phyloP scores from a whole-genome alignment of 2,113 vertebrate species.

The Falcunculus frontatus region DNA sequence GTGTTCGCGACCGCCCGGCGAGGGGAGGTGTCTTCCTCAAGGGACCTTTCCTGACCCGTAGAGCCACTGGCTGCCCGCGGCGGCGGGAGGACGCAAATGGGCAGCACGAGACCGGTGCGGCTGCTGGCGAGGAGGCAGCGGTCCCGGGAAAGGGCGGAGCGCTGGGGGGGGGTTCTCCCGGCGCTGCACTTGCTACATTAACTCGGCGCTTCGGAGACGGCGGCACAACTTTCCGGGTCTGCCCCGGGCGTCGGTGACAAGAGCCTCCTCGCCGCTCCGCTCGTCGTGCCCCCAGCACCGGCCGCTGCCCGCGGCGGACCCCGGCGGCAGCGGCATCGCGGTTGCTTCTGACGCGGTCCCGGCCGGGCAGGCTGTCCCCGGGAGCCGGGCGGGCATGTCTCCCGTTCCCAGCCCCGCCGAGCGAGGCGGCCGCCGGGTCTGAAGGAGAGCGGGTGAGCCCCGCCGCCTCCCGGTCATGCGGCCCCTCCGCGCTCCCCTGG shows the following conservation, averaged over 20 bases:
- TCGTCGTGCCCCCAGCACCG: background rate
- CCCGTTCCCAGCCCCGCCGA: background rate
- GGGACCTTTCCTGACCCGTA: background rate
- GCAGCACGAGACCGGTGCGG: background rate
- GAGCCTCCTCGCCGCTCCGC: background rate
- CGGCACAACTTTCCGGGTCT: constrained; percentile 63
- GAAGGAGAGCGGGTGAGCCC: background rate
- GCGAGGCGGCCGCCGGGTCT: too few species aligned
- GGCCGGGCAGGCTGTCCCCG: background rate
- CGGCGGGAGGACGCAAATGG: constrained; percentile 12
- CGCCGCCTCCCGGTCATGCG: constrained; percentile 39
- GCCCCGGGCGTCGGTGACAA: background rate
- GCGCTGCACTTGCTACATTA: constrained; percentile 35
- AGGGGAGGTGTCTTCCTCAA: background rate
- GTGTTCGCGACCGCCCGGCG: background rate
- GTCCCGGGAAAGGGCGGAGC: constrained; percentile 57
- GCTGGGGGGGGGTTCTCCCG: background rate
- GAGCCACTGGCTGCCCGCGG: background rate
- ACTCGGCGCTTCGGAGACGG: constrained; percentile 11
- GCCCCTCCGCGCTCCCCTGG: background rate
- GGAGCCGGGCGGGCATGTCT: constrained; percentile 27
- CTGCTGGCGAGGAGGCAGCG: constrained; percentile 38
- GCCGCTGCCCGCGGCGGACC: background rate
- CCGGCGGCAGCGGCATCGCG: background rate
- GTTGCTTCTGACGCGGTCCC: background rate